A percentile compares a stretch with the other conserved stretches of the same genome.
phyloP scores from a whole-genome alignment of 2,888 invertebrate species.

The Epirrhoe alternata region DNA sequence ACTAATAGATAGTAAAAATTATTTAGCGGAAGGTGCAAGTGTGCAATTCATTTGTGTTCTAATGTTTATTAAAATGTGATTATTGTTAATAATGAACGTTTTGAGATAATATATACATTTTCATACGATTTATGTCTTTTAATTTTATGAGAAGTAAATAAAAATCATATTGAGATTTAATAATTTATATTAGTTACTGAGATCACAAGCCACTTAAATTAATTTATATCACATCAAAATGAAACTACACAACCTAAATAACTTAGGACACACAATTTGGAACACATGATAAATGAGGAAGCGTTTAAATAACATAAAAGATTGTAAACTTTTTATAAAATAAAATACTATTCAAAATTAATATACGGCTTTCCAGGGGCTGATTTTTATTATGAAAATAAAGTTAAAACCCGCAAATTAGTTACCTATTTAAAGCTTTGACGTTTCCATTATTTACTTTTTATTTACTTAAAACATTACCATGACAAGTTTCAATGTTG shows the following conservation, averaged over 20 bases:
- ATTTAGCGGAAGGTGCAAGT: slow-evolving; percentile 53
- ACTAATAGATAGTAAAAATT: slow-evolving; percentile 38
- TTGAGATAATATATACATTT: slow-evolving; percentile 70
- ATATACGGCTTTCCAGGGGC: slow-evolving; percentile 2
- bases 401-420: slow-evolving; percentile 7
- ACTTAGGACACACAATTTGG: slow-evolving; percentile 41
- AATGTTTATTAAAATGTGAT: slow-evolving; percentile 67
- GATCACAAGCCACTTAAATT: slow-evolving; percentile 79
- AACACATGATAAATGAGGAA: slow-evolving; percentile 22
- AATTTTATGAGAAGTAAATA: slow-evolving; percentile 5
- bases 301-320: slow-evolving; percentile 17
- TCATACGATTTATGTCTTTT: slow-evolving; percentile 48
- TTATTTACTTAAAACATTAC: slow-evolving; percentile 25
- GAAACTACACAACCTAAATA: slow-evolving; percentile 52
- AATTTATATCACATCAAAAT: slow-evolving; percentile 61
- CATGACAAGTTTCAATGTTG: slow-evolving; percentile 21
- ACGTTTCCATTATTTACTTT: slow-evolving; percentile 26
- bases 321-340: slow-evolving; percentile 35
- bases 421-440: slow-evolving; percentile 38
- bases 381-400: slow-evolving; percentile 21
- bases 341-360: slow-evolving; percentile 34
- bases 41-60: slow-evolving; percentile 65
- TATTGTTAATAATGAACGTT: slow-evolving; percentile 74
- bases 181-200: slow-evolving; percentile 72
- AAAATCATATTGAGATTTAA: slow-evolving; percentile 54